Percentiles rank a stretch among this genome's conserved stretches.
Evolutionary conservation across 2,113 vertebrate species (phyloP).

Genomic region (Eclectus roratus): DNA sequence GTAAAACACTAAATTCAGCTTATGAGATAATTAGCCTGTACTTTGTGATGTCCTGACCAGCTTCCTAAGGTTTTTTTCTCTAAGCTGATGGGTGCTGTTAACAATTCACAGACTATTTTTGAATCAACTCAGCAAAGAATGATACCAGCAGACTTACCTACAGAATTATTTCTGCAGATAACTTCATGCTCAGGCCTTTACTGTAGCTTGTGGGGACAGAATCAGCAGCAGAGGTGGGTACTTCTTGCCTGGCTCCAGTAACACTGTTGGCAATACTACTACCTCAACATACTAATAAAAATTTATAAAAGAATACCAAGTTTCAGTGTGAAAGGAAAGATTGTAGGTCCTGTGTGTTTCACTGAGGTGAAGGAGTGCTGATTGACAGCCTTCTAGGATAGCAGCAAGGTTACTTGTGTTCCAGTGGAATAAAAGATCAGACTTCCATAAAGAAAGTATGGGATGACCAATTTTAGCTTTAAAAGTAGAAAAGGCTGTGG

Average conservation of each 20-base stretch:
- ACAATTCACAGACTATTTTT: not conserved
- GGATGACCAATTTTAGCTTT: not conserved
- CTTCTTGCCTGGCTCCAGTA: not conserved
- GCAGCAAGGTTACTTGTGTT: not conserved
- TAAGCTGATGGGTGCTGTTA: not conserved
- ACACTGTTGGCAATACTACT: not conserved
- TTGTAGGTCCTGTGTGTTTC: not conserved
- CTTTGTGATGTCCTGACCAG: not conserved
- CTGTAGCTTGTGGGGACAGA: not conserved
- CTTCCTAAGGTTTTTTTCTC: not conserved
- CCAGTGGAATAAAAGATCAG: not conserved
- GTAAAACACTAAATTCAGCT: not conserved
- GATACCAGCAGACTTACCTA: not conserved
- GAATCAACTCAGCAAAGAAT: not conserved
- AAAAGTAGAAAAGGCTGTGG: not conserved
- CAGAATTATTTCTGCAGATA: not conserved
- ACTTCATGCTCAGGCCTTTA: not conserved
- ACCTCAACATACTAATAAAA: not conserved
- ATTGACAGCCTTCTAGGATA: not conserved
- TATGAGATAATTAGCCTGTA: not conserved
- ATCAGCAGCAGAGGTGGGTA: not conserved
- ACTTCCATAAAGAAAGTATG: not conserved
- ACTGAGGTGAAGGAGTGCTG: not conserved
- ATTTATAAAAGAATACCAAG: not conserved
- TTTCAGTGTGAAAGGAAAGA: not conserved